Base-by-base conservation (phyloP, 1,140 invertebrate species). In the Papilio helenus region DNA sequence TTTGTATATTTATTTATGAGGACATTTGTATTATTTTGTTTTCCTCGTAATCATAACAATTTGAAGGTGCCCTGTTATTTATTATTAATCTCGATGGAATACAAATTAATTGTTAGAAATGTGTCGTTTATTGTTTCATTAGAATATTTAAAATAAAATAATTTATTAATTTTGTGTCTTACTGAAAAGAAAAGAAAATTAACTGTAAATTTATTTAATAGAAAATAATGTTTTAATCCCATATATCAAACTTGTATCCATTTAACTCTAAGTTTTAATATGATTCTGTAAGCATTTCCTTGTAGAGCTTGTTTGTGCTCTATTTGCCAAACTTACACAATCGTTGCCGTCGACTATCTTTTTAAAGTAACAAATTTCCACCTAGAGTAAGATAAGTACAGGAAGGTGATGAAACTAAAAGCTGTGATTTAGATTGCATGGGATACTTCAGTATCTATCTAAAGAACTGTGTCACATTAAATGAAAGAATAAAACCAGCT, bases 401-500 rank as follows among this genome's bases (percentile, higher is more conserved):
- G 34, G 7, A 39, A 39, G 34, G 34, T 8, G 34, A 39, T 39
- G 34, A 8, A 39, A 39, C 34, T 39, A 39, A 39, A 8, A 39
- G 34, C 34, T 7, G 34, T 39, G 1, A 46, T 46, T 58, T 20
- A 20, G 2, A 10, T 58, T 1, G n/a, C 8, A 23, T 58, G 8
- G 20, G 55, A 58, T 58, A 58, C n/a, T 20, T 20, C n/a, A 58
- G n/a, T 58, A 23, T 7, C n/a, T 20, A 58, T 9, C 34, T 39
- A 26, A 26, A 16, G 23, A 34, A 51, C 10, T 51, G 9, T 20
- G 14, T 23, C 44, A 20, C 12, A 51, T 29, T 74, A 74, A 74
- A 74, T 74, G 42, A 49, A 44, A 16, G 14, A 51, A 49, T n/a
- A 73, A 46, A 72, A 29, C 9, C 72, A 74, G 72, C 72, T 23